phyloP scores from a whole-genome alignment of 2,113 vertebrate species.

The Burhinus bistriatus region DNA sequence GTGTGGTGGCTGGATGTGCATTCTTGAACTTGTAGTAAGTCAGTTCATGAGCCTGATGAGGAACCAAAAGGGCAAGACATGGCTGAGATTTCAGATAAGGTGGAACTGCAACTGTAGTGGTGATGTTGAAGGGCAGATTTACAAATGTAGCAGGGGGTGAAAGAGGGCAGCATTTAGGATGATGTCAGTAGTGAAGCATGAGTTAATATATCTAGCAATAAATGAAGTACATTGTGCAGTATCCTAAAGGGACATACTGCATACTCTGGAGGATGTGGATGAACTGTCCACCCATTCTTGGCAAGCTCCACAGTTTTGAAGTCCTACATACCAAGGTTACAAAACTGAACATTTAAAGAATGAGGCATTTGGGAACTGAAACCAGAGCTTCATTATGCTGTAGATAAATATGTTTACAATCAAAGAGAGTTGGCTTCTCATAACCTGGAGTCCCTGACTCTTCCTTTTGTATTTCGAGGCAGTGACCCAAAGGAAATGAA shows the following conservation, averaged over 20 bases:
- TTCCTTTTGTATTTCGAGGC: background rate
- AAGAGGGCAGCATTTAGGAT: background rate
- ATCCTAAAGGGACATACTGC: background rate
- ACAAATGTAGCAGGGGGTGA: background rate
- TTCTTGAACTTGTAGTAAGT: background rate
- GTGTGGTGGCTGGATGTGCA: background rate
- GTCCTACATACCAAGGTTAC: background rate
- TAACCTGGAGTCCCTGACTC: background rate
- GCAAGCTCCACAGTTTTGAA: background rate
- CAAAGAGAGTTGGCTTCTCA: background rate
- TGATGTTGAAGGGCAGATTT: background rate
- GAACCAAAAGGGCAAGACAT: background rate
- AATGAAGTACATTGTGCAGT: background rate
- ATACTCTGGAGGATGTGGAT: background rate
- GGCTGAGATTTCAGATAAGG: background rate
- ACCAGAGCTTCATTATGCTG: background rate
- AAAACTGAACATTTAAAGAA: background rate
- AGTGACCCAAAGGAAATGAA: background rate
- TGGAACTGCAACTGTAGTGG: background rate
- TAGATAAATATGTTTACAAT: background rate
- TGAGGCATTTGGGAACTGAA: conserved; percentile 29
- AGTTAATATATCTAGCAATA: conserved; percentile 4
- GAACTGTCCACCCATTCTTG: conserved; percentile 30
- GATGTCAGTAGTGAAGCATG: conserved; percentile 3
- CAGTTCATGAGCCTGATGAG: background rate